A percentile compares a stretch with the other conserved stretches of the same genome.
Evolutionary conservation across 1,140 invertebrate genomes (phyloP).

Genomic region (Amphibalanus amphitrite): DNA sequence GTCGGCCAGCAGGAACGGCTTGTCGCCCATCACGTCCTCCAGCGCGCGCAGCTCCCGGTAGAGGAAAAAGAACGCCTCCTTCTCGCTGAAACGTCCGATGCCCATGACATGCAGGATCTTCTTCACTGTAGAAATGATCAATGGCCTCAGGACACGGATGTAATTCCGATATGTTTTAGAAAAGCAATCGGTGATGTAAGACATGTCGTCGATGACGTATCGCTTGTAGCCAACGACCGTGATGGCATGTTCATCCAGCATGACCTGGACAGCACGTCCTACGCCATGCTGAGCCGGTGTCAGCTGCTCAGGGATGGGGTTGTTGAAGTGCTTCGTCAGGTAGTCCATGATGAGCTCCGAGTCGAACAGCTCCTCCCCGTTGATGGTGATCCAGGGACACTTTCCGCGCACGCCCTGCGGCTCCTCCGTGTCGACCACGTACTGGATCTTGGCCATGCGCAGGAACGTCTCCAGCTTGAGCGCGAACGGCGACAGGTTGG

Average conservation of each 20-base stretch:
- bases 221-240: neutral
- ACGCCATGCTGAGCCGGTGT: slow-evolving; percentile 10
- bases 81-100: slow-evolving; percentile 9
- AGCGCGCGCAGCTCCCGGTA: slow-evolving; percentile 9
- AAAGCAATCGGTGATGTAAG: neutral
- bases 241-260: slow-evolving; percentile 16
- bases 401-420: slow-evolving; percentile 18
- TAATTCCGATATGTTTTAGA: neutral
- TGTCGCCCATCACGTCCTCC: slow-evolving; percentile 7
- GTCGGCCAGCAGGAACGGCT: neutral
- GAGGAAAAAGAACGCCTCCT: slow-evolving; percentile 10
- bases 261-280: slow-evolving; percentile 13
- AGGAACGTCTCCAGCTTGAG: slow-evolving; percentile 22
- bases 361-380: slow-evolving; percentile 26
- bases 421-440: slow-evolving; percentile 18
- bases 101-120: slow-evolving; percentile 4
- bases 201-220: neutral
- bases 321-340: slow-evolving; percentile 11
- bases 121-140: neutral
- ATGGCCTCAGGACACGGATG: neutral
- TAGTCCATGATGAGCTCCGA: slow-evolving; percentile 21
- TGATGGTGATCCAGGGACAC: slow-evolving; percentile 29
- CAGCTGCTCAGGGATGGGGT: slow-evolving; percentile 7
- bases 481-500: slow-evolving; percentile 20
- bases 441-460: slow-evolving; percentile 21